Evolutionary conservation across 2,113 vertebrate species (phyloP).

Genomic region (Elanus axillaris): DNA sequence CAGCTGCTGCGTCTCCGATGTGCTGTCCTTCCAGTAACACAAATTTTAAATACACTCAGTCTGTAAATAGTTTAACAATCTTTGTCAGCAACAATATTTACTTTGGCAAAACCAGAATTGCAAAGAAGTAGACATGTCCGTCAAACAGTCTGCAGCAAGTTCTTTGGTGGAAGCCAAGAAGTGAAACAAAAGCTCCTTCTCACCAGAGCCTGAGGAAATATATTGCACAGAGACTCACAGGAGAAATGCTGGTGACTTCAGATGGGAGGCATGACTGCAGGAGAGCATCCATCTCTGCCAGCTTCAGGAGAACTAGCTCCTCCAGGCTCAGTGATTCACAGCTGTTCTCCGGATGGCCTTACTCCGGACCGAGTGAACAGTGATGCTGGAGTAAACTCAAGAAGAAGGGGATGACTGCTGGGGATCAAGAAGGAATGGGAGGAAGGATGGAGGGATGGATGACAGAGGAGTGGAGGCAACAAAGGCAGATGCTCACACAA

Average conservation of each 20-base stretch:
- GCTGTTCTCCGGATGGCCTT: slow-evolving; percentile 21
- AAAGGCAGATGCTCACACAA: neutral
- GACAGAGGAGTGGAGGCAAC: neutral
- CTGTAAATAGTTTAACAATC: slow-evolving; percentile 61
- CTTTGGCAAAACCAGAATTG: slow-evolving; percentile 34
- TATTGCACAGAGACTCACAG: slow-evolving; percentile 29
- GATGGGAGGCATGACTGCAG: neutral
- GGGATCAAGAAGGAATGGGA: neutral
- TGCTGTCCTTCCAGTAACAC: slow-evolving; percentile 67
- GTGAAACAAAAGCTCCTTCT: slow-evolving; percentile 23
- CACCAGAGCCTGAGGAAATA: neutral
- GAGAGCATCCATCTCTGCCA: neutral
- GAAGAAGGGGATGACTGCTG: neutral
- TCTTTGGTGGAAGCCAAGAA: slow-evolving; percentile 49
- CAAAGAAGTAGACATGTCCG: neutral
- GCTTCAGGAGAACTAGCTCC: slow-evolving; percentile 52
- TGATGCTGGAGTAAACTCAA: neutral
- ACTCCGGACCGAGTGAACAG: slow-evolving; percentile 1
- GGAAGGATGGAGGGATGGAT: neutral
- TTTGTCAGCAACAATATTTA: slow-evolving; percentile 59
- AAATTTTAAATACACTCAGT: slow-evolving; percentile 59
- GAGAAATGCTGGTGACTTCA: slow-evolving; percentile 39
- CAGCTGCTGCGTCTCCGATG: neutral
- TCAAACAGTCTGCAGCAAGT: neutral
- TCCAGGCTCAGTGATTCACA: slow-evolving; percentile 59